Evolutionary conservation across 2,888 invertebrate species (phyloP).

Genomic region (Polietes domitor): DNA sequence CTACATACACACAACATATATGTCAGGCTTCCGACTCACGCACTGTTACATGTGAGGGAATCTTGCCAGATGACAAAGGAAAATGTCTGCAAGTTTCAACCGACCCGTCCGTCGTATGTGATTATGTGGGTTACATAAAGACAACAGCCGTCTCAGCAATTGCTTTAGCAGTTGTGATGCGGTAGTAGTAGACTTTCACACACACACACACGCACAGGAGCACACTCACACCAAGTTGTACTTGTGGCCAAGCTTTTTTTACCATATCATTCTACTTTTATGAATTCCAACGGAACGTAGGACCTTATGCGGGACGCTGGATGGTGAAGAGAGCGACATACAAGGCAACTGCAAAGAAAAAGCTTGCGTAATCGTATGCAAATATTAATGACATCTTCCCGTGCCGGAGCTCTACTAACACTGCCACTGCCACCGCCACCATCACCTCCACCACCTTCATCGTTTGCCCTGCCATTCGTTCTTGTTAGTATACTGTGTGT

Average conservation of each 20-base stretch:
- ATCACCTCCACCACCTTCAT: background rate
- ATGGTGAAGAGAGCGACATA: background rate
- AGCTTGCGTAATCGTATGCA: constrained; percentile 56
- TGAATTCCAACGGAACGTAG: background rate
- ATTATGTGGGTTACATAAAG: background rate
- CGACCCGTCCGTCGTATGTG: background rate
- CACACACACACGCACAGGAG: background rate
- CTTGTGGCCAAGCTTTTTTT: background rate
- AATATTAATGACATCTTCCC: constrained; percentile 48
- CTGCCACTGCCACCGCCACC: no score
- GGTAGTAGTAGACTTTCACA: background rate
- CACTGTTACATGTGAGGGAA: background rate
- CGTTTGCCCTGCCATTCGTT: background rate
- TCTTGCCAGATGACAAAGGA: background rate
- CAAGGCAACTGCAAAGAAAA: background rate
- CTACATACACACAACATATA: background rate
- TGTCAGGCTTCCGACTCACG: background rate
- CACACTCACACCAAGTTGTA: background rate
- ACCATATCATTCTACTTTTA: constrained; percentile 16
- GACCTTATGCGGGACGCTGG: background rate
- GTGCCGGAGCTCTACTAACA: background rate
- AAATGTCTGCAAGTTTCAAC: background rate
- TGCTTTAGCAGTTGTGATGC: background rate
- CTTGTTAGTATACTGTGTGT: background rate
- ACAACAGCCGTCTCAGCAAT: background rate